Evolutionary conservation across 1,140 invertebrate species (phyloP), one percentile per base, ranked within the genome.

Genomic region (Aphelinus atriplicis): DNA sequence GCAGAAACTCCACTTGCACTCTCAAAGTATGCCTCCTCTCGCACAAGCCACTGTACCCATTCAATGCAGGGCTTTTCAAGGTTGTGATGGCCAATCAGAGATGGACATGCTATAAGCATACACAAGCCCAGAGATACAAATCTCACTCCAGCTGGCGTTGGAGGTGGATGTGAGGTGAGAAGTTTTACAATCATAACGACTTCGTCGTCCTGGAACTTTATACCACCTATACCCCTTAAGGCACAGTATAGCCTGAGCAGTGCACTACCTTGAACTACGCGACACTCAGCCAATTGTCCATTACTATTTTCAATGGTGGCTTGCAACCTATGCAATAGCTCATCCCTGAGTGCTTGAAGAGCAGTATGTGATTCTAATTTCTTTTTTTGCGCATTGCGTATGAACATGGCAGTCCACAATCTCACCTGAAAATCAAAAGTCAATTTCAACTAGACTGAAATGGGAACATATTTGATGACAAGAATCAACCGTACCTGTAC

Each of bases 191-290:
- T 89, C 47, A 93, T 89, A 64, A 91, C 90, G 26, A 97, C 93
- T 89, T 99, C 97, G 77, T 98, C 96, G 83, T 98, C 97, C 82
- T 95, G 94, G 84, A 97, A 96, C 84, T 97, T 98, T 1, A 98
- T 93, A 7, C 94, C 94, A 3, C 96, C 96, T 71, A 98, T 96
- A 53, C 96, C 96, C 80, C 96, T 91, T 0, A 99, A 88, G 7
- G 97, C 96, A 89, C 96, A 97, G 82, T 97, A 97, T 0, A 99
- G 89, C 60, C 96, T 88, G 43, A 97, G 85, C 43, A 97, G 84
- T 2, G 95, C 92, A 47, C 94, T 94, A 26, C 94, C 94, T 86
- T 95, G 91, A 0, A 97, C 92, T 2, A 96, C 93, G 80, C 91
- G 90, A 68, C 89, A 90, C 75, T 94, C 92, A 1, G 91, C 89